These are phyloP conservation scores for Botia almorhae DNA, from an alignment of 2,797 vertebrate species.

Conservation along the genomic window DNA sequence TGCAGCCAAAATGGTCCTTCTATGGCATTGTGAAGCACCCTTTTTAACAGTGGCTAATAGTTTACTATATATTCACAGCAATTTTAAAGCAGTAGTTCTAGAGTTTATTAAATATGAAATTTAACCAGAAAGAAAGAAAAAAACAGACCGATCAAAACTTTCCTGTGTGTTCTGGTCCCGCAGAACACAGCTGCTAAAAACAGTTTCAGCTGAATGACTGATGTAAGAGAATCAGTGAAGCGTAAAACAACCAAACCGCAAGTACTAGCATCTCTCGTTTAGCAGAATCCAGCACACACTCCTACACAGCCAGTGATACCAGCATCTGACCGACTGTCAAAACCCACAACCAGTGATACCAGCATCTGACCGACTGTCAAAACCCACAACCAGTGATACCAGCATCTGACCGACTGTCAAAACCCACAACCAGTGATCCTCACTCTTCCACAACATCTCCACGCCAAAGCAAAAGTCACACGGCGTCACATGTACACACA, in stretches of 20 bases:
- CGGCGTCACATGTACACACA: neutral
- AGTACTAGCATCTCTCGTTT: constrained; percentile 53
- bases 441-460: constrained; percentile 32
- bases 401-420: constrained; percentile 50
- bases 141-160: neutral
- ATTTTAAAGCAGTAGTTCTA: neutral
- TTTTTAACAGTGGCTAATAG: too few species aligned
- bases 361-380: too few species aligned
- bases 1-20: too few species aligned
- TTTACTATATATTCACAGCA: too few species aligned
- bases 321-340: constrained; percentile 50
- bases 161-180: neutral
- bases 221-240: constrained; percentile 23
- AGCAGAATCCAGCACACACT: constrained; percentile 41
- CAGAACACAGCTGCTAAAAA: constrained; percentile 14
- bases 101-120: neutral
- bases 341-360: constrained; percentile 25
- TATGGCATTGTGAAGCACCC: too few species aligned
- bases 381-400: constrained; percentile 47
- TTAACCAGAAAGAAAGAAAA: neutral
- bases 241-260: constrained; percentile 50
- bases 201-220: constrained; percentile 17
- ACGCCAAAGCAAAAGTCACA: constrained; percentile 30
- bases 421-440: constrained; percentile 35
- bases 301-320: constrained; percentile 43